Conservation (phyloP, 2,797 vertebrate genomes). For the Cirrhinus molitorella region DNA sequence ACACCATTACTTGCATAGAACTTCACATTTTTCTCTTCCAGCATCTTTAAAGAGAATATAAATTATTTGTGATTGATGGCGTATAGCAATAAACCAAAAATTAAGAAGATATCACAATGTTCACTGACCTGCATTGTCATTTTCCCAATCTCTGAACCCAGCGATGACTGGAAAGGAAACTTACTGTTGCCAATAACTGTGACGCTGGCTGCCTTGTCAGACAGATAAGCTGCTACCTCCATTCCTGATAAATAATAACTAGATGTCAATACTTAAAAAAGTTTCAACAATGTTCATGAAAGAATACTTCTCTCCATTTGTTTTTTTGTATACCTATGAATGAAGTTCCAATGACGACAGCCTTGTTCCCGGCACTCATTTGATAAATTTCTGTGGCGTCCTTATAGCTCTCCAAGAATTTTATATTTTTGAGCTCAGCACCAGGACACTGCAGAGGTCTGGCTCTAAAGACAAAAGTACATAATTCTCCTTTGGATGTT, state of each 20-base stretch:
- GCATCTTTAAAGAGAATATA: conserved; percentile 76
- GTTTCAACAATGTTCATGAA: background rate
- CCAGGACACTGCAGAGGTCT: conserved; percentile 79
- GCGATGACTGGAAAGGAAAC: conserved; percentile 76
- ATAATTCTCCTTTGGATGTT: background rate
- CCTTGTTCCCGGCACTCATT: conserved; percentile 72
- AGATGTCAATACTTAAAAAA: background rate
- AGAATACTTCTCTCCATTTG: background rate
- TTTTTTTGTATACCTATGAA: conserved; percentile 81
- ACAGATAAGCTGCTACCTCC: conserved; percentile 86
- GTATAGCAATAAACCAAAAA: background rate
- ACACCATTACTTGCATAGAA: conserved; percentile 85
- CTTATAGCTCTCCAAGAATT: conserved; percentile 77
- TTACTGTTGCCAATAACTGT: conserved; percentile 77
- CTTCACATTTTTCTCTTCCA: conserved; percentile 83
- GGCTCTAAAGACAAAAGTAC: conserved; percentile 72
- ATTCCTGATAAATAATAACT: conserved; percentile 78
- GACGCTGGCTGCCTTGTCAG: conserved; percentile 81
- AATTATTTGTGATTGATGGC: background rate
- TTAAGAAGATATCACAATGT: background rate
- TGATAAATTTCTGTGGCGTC: conserved; percentile 81
- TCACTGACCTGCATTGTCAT: conserved; percentile 83
- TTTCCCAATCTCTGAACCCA: conserved; percentile 84
- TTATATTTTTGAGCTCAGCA: conserved; percentile 80
- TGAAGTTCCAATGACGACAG: conserved; percentile 84